Conservation (phyloP, 2,888 invertebrate species). For the Eristalis tenax region DNA sequence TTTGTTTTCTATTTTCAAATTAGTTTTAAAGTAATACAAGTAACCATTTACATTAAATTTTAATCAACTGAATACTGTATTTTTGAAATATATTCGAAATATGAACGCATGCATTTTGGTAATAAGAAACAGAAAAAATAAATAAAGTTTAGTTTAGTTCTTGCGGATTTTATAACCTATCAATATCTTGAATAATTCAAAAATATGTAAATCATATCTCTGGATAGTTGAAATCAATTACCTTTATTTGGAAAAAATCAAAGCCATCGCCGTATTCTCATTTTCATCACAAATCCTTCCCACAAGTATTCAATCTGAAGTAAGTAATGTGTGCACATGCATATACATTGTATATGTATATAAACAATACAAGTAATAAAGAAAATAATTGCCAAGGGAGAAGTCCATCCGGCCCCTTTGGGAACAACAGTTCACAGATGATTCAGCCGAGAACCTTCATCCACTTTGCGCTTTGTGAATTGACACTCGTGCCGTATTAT, state of each 20-base stretch:
- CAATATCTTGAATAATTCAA: too few species aligned
- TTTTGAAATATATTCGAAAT: too few species aligned
- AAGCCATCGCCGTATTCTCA: background rate
- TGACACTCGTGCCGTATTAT: slow-evolving; percentile 44
- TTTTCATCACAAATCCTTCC: slow-evolving; percentile 5
- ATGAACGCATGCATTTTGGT: too few species aligned
- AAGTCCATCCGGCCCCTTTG: slow-evolving; percentile 51
- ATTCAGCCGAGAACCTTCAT: slow-evolving; percentile 60
- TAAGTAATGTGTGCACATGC: slow-evolving; percentile 20
- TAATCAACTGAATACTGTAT: too few species aligned
- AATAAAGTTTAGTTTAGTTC: too few species aligned
- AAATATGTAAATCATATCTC: too few species aligned
- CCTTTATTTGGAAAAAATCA: background rate
- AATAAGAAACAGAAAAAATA: too few species aligned
- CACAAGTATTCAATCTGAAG: background rate
- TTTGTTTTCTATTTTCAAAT: too few species aligned
- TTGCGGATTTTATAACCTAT: too few species aligned
- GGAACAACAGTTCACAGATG: slow-evolving; percentile 62
- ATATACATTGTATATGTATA: background rate
- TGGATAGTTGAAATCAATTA: background rate
- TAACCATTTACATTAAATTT: too few species aligned
- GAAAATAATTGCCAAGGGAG: slow-evolving; percentile 54
- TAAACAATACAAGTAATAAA: slow-evolving; percentile 60
- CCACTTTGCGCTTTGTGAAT: slow-evolving; percentile 57
- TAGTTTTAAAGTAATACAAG: too few species aligned